A percentile compares a stretch with the other conserved stretches of the same genome.
Conservation (phyloP, 2,797 vertebrate genomes). For the Perodicticus potto region DNA sequence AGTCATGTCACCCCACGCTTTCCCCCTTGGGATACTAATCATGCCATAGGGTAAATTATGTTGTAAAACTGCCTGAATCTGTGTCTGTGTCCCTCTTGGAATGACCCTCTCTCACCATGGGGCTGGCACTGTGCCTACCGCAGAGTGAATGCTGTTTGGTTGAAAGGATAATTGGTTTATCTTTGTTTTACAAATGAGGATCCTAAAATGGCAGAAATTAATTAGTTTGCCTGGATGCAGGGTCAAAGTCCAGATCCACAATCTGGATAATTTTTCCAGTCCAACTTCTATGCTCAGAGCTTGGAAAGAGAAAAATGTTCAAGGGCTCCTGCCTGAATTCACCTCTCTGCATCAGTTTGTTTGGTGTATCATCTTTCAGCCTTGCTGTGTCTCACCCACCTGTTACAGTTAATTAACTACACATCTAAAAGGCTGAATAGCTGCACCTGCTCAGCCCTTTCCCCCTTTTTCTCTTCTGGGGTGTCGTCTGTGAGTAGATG, state of each 20-base stretch:
- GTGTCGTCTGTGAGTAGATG: background rate
- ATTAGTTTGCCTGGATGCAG: background rate
- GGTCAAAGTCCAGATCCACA: background rate
- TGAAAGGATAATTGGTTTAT: conserved; percentile 23
- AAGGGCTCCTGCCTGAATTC: rapidly evolving
- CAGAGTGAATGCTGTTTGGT: background rate
- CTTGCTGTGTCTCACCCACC: background rate
- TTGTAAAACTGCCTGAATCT: background rate
- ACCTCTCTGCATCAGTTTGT: rapidly evolving
- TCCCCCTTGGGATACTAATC: rapidly evolving
- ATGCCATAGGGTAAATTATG: rapidly evolving
- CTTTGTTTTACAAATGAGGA: conserved; percentile 8
- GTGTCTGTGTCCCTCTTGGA: background rate
- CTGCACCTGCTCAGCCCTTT: background rate
- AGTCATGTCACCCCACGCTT: rapidly evolving
- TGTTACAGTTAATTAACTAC: background rate
- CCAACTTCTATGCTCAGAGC: background rate
- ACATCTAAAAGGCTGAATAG: background rate
- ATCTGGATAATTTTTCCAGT: background rate
- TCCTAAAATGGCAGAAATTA: background rate
- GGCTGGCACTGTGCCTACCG: background rate
- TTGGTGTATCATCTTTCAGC: background rate
- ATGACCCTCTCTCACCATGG: rapidly evolving
- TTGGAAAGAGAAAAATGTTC: background rate
- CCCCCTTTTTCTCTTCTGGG: background rate